Base-by-base conservation (phyloP, 2,113 vertebrate species). In the Notiomystis cincta region DNA sequence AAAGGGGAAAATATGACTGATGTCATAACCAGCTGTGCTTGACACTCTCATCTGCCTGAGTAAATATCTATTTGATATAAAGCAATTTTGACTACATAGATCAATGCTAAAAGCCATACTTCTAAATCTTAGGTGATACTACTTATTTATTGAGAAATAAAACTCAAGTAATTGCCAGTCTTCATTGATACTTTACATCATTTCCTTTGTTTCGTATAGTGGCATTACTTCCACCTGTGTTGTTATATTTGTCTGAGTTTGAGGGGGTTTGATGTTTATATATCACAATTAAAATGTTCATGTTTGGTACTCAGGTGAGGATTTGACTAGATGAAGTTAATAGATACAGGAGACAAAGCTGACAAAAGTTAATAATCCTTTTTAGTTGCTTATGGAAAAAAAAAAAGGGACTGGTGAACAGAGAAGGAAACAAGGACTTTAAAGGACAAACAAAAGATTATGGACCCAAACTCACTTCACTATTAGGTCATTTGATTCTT, bases 241-340 rank as follows among this genome's bases (percentile, higher is more conserved):
- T 75, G 4, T 23, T 47, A 21, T 44, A 61, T 44, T 82, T 85
- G 6, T 15, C 30, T 42, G 10, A 1, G 9, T 65, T 45, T 61
- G 7, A 51, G 13, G 13, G 0, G 0, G 1, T 38, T 93, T 82
- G 47, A 19, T 42, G 5, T 18, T 47, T 81, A 9, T 16, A 23
- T 33, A 14, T 72, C 30, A 45, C 10, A 62, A n/a, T 30, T 44
- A 33, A 24, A 71, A 62, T 30, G 7, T 45, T 54, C 13, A 8
- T 37, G 1, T 64, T 38, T 83, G 25, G 10, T 54, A 42, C 2
- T 38, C 15, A 40, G 53, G 18, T 44, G 16, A 31, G 22, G 62
- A 48, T 76, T 86, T 69, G 19, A 78, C 15, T 61, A 73, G 23
- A n/a, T 2, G 17, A 23, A 24, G 10, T 65, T 57, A 38, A 60